Percentiles rank a stretch among this genome's conserved stretches.
Conservation (phyloP, 1,140 invertebrate species). For the Drosophila takahashii region DNA sequence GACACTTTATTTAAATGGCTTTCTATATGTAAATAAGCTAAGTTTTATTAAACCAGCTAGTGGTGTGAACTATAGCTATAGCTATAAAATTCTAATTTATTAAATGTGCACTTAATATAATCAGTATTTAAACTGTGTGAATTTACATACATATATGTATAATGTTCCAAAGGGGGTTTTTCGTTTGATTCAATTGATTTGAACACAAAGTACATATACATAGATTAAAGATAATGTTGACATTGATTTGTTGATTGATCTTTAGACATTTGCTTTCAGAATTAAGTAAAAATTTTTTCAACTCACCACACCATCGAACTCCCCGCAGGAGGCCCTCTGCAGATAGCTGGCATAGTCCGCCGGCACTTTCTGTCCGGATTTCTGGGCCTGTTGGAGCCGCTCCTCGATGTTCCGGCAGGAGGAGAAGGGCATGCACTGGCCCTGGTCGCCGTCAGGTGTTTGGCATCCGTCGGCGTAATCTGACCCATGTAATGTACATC, state of each 20-base stretch:
- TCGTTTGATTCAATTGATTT: background rate
- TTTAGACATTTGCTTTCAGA: background rate
- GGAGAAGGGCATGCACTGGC: conserved; percentile 58
- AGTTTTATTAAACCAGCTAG: no score
- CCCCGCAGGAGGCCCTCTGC: conserved; percentile 55
- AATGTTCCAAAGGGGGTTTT: background rate
- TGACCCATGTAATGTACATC: conserved; percentile 36
- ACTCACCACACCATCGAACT: conserved; percentile 57
- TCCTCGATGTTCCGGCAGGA: conserved; percentile 65
- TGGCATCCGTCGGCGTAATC: conserved; percentile 62
- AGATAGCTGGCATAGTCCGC: conserved; percentile 56
- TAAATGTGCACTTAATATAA: no score
- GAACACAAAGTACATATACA: background rate
- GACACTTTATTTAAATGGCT: no score
- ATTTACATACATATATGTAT: no score
- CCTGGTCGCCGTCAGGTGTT: conserved; percentile 52
- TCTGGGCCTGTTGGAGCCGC: conserved; percentile 38
- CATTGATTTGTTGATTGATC: background rate
- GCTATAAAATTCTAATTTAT: no score
- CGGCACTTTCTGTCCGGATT: conserved; percentile 22
- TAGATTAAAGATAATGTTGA: background rate
- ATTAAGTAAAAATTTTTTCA: no score
- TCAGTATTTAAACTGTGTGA: no score
- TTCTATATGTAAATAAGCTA: background rate
- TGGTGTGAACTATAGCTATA: no score